Conservation (phyloP, 2,888 invertebrate species). For the Mylabris sibirica region DNA sequence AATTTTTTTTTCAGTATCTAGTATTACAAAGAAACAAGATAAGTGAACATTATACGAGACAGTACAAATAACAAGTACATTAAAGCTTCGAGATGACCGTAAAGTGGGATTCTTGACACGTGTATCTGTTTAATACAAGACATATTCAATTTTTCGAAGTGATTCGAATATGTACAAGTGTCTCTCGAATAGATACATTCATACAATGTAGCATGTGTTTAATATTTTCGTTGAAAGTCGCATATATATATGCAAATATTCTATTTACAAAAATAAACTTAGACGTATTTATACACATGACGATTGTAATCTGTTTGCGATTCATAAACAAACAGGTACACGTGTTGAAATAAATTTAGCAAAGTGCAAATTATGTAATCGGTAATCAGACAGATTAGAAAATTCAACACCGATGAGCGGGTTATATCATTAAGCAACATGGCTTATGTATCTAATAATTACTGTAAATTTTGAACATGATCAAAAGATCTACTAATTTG, state of each 20-base stretch:
- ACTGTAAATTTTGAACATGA: background rate
- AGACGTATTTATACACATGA: background rate
- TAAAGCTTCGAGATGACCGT: background rate
- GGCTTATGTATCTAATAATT: too few species aligned
- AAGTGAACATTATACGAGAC: too few species aligned
- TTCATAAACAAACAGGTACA: background rate
- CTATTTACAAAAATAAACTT: background rate
- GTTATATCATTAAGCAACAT: too few species aligned
- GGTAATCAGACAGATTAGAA: background rate
- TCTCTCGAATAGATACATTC: background rate
- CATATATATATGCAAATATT: too few species aligned
- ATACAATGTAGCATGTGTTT: background rate
- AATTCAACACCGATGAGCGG: background rate
- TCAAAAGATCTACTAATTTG: too few species aligned
- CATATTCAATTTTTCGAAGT: background rate
- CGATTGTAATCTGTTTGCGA: background rate
- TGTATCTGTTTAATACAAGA: background rate
- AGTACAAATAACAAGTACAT: background rate
- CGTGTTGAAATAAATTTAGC: background rate
- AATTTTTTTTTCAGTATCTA: too few species aligned
- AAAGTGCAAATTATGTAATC: background rate
- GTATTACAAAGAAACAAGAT: too few species aligned
- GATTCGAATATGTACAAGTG: slow-evolving; percentile 1
- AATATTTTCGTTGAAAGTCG: too few species aligned
- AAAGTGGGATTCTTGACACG: background rate